Conservation (phyloP, 2,113 vertebrate genomes). For the Melozone crissalis region DNA sequence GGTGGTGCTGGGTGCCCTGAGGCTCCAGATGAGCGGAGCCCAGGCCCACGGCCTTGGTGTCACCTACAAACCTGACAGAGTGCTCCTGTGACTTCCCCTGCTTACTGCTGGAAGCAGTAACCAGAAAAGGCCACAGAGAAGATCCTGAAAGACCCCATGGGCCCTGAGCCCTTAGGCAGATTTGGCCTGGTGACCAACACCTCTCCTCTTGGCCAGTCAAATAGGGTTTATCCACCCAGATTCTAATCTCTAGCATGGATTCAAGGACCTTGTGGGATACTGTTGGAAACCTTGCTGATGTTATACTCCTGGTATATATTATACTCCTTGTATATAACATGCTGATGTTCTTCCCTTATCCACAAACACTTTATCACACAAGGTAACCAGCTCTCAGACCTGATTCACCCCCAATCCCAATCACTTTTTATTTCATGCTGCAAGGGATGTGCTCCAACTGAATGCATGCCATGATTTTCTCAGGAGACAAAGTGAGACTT, state of each 20-base stretch:
- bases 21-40: not conserved
- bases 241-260: accelerated
- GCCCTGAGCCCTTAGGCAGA: not conserved
- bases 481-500: not conserved
- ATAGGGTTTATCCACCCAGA: not conserved
- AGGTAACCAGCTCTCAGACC: not conserved
- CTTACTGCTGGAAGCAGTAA: accelerated
- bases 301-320: not conserved
- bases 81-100: not conserved
- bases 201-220: not conserved
- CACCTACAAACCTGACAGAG: not conserved
- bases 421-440: not conserved
- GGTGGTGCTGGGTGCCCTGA: not conserved
- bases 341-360: not conserved
- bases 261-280: not conserved
- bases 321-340: not conserved
- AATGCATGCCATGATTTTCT: not conserved
- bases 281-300: not conserved
- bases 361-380: not conserved
- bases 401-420: not conserved
- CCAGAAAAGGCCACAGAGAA: not conserved
- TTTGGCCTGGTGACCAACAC: accelerated
- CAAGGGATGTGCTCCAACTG: not conserved
- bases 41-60: not conserved
- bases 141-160: accelerated